phyloP scores from a whole-genome alignment of 2,113 vertebrate species.

The Martes martes region DNA sequence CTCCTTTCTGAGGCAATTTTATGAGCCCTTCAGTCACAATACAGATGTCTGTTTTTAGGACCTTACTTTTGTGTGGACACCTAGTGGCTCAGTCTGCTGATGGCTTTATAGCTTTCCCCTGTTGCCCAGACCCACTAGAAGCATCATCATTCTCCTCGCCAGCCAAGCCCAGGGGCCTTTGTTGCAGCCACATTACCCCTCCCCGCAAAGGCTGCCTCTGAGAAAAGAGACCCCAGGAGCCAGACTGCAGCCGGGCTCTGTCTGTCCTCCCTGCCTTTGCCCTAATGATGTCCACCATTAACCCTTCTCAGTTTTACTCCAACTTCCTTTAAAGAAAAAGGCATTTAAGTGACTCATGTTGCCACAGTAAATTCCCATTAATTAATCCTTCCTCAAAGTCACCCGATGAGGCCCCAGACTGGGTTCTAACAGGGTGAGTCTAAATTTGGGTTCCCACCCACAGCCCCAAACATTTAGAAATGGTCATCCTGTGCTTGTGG shows the following conservation, averaged over 20 bases:
- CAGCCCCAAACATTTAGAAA: not conserved
- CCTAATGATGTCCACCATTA: conserved; percentile 22
- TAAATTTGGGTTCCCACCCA: not conserved
- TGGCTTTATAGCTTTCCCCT: conserved; percentile 87
- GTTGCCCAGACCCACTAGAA: conserved; percentile 81
- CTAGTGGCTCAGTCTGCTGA: conserved; percentile 84
- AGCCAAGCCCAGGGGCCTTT: conserved; percentile 48
- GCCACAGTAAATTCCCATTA: not conserved
- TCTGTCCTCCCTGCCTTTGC: not conserved
- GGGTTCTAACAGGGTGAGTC: not conserved
- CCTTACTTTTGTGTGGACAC: conserved; percentile 85
- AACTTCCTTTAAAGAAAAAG: not conserved
- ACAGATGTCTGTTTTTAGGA: conserved; percentile 89
- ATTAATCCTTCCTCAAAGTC: not conserved
- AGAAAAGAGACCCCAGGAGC: conserved; percentile 67
- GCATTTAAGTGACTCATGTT: not conserved
- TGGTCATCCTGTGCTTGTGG: not conserved
- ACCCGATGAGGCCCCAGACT: not conserved
- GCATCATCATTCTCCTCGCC: conserved; percentile 26
- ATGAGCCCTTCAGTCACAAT: conserved; percentile 83
- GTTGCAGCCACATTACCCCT: conserved; percentile 50
- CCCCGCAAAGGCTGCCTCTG: conserved; percentile 37
- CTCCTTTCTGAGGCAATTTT: conserved; percentile 81
- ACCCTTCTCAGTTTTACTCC: conserved; percentile 34
- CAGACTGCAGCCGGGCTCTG: conserved; percentile 28